Conservation (phyloP, 2,888 invertebrate species). For the Sesamia inferens region DNA sequence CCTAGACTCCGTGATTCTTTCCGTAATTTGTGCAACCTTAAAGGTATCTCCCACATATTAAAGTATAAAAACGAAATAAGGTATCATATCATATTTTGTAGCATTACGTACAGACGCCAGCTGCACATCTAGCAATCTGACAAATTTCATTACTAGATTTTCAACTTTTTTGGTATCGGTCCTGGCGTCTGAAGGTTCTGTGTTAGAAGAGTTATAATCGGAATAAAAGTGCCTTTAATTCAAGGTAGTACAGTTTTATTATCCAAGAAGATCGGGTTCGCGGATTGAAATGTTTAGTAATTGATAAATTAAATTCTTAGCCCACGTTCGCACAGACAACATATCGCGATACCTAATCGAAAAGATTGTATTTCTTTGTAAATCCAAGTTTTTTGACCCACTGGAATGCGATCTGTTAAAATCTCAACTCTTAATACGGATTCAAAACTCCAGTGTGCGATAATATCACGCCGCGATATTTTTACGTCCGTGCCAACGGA, state of each 20-base stretch:
- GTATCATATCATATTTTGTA: not conserved
- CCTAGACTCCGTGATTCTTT: too few relatives aligned
- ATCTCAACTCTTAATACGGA: not conserved
- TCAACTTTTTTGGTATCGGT: too few relatives aligned
- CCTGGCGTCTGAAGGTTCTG: not conserved
- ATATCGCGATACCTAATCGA: too few relatives aligned
- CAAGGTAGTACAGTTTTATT: not conserved
- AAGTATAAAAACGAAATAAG: too few relatives aligned
- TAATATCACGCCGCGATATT: not conserved
- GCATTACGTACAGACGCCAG: not conserved
- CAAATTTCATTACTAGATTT: too few relatives aligned
- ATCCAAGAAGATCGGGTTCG: not conserved
- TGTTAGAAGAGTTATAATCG: not conserved
- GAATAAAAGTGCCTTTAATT: not conserved
- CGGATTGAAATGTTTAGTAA: too few relatives aligned
- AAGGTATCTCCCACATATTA: not conserved
- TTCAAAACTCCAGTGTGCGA: not conserved
- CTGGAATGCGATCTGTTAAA: not conserved
- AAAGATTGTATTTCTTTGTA: not conserved
- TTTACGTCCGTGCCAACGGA: not conserved
- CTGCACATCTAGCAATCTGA: too few relatives aligned
- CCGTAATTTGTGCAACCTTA: not conserved
- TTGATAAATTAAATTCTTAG: too few relatives aligned
- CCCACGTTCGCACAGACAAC: too few relatives aligned
- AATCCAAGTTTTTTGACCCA: not conserved